phyloP scores from a whole-genome alignment of 2,888 invertebrate genomes.

The Campopleginae sp. region DNA sequence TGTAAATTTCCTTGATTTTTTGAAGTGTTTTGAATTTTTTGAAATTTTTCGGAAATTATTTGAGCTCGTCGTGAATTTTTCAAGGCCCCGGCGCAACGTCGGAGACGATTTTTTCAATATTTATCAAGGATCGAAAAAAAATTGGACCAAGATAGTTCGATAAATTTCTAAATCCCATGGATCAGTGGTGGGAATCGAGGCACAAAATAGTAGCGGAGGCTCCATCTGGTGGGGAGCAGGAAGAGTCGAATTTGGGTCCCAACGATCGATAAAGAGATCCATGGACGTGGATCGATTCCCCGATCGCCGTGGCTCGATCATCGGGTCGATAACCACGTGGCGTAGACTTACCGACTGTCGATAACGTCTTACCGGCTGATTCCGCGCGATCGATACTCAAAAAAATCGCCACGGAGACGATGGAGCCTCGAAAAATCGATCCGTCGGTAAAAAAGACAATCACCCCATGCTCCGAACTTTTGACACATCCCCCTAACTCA shows the following conservation, averaged over 20 bases:
- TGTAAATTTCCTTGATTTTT: background rate
- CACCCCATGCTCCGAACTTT: background rate
- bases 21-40: background rate
- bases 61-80: background rate
- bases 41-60: background rate
- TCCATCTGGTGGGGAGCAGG: constrained; percentile 25
- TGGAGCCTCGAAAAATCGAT: constrained; percentile 29
- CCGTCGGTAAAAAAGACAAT: constrained; percentile 11
- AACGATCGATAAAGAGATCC: constrained; percentile 23
- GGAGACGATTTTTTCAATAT: background rate
- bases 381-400: background rate
- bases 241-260: background rate
- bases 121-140: background rate
- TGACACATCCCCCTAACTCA: background rate
- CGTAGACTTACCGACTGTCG: constrained; percentile 24
- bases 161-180: background rate
- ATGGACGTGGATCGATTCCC: background rate
- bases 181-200: background rate
- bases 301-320: constrained; percentile 40
- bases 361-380: background rate
- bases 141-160: background rate
- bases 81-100: background rate
- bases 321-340: constrained; percentile 5
- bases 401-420: background rate
- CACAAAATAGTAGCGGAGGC: background rate